Evolutionary conservation across 1,140 invertebrate genomes (phyloP), one percentile per base, ranked within the genome.

Genomic region (Bombus picipes): DNA sequence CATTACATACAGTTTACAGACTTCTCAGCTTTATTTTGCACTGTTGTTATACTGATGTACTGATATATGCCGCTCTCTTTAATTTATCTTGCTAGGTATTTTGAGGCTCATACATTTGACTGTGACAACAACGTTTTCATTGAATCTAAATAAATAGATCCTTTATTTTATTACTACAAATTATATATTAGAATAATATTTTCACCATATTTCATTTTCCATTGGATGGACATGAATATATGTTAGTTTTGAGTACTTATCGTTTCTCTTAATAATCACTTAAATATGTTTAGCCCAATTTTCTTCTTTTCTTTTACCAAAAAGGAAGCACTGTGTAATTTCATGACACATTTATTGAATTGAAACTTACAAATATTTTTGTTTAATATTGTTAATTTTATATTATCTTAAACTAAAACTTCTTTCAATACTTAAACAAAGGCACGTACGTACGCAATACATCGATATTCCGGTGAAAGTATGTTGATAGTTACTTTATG

Each of bases 151-250:
- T 81, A 53, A 85, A 74, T 68, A 83, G 84, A 88, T 81, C 57
- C 47, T 37, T 62, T 62, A 65, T 79, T 78, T 78, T 74, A 8
- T 73, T 77, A 79, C 62, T 84, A 87, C 57, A 87, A 91, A 87
- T 88, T 83, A 85, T 83, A 87, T 59, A 81, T 78, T 70, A 85
- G 86, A 89, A 86, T 86, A 86, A 86, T 83, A 90, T 85, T 85
- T 79, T 75, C 37, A 32, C 47, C 34, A 32, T 15, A 71, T n/a
- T 47, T 10, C 25, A 62, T 43, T 43, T 68, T 68, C 18, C 28
- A 79, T 71, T 22, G 59, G 28, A 71, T 71, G 15, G 41, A 72
- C 6, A 79, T 53, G 32, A 77, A 59, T 43, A 53, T 59, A 65
- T 47, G 9, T 62, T 5, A 73, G 70, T 2, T 53, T 77, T 5